A percentile compares a stretch with the other conserved stretches of the same genome.
These are phyloP conservation scores for Acanthiza pusilla DNA, from an alignment of 2,797 vertebrate species.

Conservation along the genomic window DNA sequence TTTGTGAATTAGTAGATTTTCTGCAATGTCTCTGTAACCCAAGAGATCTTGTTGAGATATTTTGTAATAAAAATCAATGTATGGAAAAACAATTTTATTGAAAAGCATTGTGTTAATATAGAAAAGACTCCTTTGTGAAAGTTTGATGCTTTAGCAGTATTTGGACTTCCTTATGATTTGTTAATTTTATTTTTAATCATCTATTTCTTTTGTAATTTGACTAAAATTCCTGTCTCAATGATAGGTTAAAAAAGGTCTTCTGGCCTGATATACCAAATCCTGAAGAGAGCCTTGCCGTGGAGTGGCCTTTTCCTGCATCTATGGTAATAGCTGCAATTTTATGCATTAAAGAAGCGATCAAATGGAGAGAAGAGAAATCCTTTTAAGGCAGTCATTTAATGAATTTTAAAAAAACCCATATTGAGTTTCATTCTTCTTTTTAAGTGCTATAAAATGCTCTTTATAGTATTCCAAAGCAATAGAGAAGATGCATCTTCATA, in stretches of 20 bases:
- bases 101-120: background rate
- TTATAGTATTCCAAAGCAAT: background rate
- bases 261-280: slow-evolving; percentile 77
- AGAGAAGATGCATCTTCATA: background rate
- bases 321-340: slow-evolving; percentile 58
- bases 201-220: background rate
- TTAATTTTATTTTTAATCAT: background rate
- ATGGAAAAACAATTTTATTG: background rate
- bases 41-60: background rate
- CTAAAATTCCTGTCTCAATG: slow-evolving; percentile 2
- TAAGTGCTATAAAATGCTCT: background rate
- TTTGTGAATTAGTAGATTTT: background rate
- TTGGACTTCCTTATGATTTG: background rate
- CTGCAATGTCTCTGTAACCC: background rate
- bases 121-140: background rate
- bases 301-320: slow-evolving; percentile 30
- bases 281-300: slow-evolving; percentile 66
- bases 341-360: background rate
- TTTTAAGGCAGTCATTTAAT: background rate
- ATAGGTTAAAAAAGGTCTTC: slow-evolving; percentile 63
- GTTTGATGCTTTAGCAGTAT: background rate
- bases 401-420: background rate
- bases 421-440: background rate
- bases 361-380: background rate
- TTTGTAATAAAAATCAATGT: background rate